Evolutionary conservation across 2,797 vertebrate species (phyloP), one percentile per base, ranked within the genome.

Genomic region (Syngnathus rostellatus): DNA sequence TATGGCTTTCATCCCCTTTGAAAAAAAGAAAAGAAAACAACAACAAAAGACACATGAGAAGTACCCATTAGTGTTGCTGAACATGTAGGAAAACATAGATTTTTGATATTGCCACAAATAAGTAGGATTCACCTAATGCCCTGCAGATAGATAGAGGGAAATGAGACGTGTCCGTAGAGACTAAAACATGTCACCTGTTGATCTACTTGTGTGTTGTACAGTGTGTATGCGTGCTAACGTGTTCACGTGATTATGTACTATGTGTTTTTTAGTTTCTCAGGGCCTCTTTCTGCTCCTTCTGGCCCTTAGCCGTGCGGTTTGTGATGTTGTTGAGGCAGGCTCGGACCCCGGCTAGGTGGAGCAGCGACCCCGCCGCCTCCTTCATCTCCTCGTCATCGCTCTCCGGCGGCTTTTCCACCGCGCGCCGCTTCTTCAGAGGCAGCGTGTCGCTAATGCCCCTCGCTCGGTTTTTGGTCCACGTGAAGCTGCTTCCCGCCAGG

Each of bases 51-150:
- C 89, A 91, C 74, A 85, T 89, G 87, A 88, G 81, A 88, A 83
- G 85, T 84, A 85, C 85, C 85, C 86, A 86, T 72, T 88, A 87
- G 85, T 86, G 87, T 87, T 82, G 84, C 77, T 86, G 86, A 87
- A 89, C 86, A 87, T 87, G 86, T 86, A 88, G 87, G 87, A 90
- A 89, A 90, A 94, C 89, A 89, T 88, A 87, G 93, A 93, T 93
- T 93, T 93, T 93, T 93, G 93, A 95, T 98, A 98, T 98, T 98
- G 96, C 96, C 94, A 98, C 94, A 94, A 95, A 95, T 95, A 93
- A 95, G 94, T 94, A 94, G 92, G 94, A 94, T 95, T 98, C 94
- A 96, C 95, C 95, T 98, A 96, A 98, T 96, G 94, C 94, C 94
- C 94, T 95, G 93, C 93, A 96, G 95, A 93, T 92, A 93, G 93